These are phyloP conservation scores for Dipodomys merriami DNA, from an alignment of 2,113 vertebrate species.

Conservation along the genomic window DNA sequence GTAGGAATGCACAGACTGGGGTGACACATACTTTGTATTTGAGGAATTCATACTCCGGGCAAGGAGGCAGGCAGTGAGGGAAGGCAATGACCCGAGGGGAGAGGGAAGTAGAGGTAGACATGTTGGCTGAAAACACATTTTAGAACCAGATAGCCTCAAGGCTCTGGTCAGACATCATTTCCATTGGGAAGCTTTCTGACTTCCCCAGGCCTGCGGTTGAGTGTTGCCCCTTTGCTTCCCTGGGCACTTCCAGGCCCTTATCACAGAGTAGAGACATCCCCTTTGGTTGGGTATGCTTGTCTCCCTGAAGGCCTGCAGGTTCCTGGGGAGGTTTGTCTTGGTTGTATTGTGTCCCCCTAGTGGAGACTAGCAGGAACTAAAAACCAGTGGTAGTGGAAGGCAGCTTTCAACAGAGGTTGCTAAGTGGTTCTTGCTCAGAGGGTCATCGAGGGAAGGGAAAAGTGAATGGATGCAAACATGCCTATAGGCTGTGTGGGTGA, in stretches of 20 bases:
- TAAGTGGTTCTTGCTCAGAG: too few species aligned
- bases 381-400: too few species aligned
- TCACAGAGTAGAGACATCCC: neutral
- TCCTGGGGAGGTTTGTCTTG: neutral
- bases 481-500: too few species aligned
- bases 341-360: neutral
- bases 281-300: neutral
- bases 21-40: neutral
- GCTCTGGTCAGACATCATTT: neutral
- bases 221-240: neutral
- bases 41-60: neutral
- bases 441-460: neutral
- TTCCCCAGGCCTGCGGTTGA: neutral
- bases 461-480: neutral
- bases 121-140: neutral
- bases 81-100: neutral
- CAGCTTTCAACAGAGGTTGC: neutral
- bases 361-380: neutral
- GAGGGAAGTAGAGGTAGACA: neutral
- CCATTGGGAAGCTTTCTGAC: neutral
- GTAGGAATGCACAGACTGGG: neutral
- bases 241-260: neutral
- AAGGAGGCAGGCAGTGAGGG: accelerated
- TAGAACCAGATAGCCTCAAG: neutral
- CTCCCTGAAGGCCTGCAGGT: neutral